Percentiles rank a stretch among this genome's conserved stretches.
Conservation (phyloP, 2,888 invertebrate species). For the Aleiodes leptofemur region DNA sequence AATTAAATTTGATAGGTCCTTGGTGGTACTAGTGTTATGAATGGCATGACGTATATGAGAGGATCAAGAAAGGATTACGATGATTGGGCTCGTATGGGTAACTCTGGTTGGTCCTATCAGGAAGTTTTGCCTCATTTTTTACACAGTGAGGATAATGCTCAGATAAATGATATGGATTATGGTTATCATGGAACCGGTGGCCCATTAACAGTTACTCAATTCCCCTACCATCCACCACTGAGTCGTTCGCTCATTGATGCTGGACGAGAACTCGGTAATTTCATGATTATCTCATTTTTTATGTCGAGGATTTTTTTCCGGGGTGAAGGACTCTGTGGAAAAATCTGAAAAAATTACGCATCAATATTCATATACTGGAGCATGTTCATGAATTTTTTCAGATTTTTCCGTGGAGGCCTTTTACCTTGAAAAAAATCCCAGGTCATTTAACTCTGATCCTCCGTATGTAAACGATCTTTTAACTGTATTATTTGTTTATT, state of each 20-base stretch:
- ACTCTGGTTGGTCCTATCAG: conserved; percentile 92
- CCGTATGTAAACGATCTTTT: too few relatives aligned
- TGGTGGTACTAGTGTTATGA: conserved; percentile 94
- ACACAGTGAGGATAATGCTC: conserved; percentile 89
- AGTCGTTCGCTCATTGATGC: conserved; percentile 87
- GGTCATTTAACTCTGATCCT: too few relatives aligned
- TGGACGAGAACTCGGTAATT: conserved; percentile 84
- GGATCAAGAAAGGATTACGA: conserved; percentile 93
- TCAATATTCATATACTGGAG: too few relatives aligned
- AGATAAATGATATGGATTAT: conserved; percentile 83
- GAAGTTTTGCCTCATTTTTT: conserved; percentile 93
- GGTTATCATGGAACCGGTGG: conserved; percentile 89
- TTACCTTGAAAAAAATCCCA: too few relatives aligned
- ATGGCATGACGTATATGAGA: conserved; percentile 97
- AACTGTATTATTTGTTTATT: conserved; percentile 29
- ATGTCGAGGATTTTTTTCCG: too few relatives aligned
- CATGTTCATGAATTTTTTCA: too few relatives aligned
- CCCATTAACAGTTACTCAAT: conserved; percentile 86
- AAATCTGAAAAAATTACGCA: too few relatives aligned
- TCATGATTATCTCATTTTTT: neutral
- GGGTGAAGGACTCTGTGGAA: too few relatives aligned
- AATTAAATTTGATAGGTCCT: conserved; percentile 79
- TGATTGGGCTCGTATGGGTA: conserved; percentile 90
- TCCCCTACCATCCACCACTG: conserved; percentile 90
- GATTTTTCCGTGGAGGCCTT: too few relatives aligned